A percentile compares a stretch with the other conserved stretches of the same genome.
These are phyloP conservation scores for Pristionchus entomophagus DNA, from an alignment of 2,888 invertebrate species.

Conservation along the genomic window DNA sequence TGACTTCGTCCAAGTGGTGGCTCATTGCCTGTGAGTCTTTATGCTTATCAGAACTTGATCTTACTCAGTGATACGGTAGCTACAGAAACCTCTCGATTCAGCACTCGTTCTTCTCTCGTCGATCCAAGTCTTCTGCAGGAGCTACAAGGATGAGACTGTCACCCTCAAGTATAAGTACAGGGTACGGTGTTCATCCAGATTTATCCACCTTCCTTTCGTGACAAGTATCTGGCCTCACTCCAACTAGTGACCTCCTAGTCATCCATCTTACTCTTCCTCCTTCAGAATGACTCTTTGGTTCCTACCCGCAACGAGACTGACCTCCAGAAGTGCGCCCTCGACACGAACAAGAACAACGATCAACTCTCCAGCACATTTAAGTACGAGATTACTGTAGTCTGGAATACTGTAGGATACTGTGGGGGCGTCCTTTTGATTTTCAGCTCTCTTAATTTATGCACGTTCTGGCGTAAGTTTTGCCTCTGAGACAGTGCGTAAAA, in stretches of 20 bases:
- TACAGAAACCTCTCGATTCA: background rate
- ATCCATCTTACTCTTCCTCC: background rate
- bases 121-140: background rate
- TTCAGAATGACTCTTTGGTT: background rate
- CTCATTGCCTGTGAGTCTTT: background rate
- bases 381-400: background rate
- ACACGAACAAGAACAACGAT: slow-evolving; percentile 11
- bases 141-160: background rate
- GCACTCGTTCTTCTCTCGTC: background rate
- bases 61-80: background rate
- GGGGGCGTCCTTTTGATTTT: too few species aligned
- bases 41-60: background rate
- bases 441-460: too few species aligned
- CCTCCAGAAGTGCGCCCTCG: slow-evolving; percentile 28
- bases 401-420: background rate
- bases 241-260: background rate
- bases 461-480: too few species aligned
- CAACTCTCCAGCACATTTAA: background rate
- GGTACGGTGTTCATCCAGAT: background rate
- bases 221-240: too few species aligned
- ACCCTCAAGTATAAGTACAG: slow-evolving; percentile 14
- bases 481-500: too few species aligned
- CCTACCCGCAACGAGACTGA: background rate
- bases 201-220: too few species aligned
- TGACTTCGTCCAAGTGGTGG: background rate